Base-by-base conservation (phyloP, 2,797 vertebrate species). In the Paedocypris micromegethes region DNA sequence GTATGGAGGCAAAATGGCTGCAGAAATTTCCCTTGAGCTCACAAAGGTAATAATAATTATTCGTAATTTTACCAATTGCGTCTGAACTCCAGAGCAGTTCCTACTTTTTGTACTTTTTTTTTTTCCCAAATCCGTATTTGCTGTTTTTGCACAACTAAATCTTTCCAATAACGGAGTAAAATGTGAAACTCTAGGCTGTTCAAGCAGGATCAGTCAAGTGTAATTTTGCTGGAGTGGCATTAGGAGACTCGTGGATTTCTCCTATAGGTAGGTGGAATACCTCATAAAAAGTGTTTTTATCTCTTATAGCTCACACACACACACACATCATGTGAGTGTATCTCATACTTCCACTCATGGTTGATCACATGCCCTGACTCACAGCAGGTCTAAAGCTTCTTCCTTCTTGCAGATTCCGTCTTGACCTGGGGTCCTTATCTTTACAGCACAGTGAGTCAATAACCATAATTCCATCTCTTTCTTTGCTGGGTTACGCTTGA, bases 161-260 rank as follows among this genome's bases (percentile, higher is more conserved):
- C 42, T 58, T 2, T 9, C 39, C 50, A 6, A 40, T 37, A 41
- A 50, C 6, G 52, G 53, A 0, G 47, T 43, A 6, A 2, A 52
- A 47, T 70, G 5, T 39, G 9, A 41, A 43, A 59, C 1, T 74
- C 0, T 77, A 98, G 96, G 94, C 91, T 4, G 9, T 93, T 57
- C 73, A 88, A 68, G 68, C 84, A 60, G 91, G 91, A 3, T 77
- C 64, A 0, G 81, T 98, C 63, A 93, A 90, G 64, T 98, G 95
- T 81, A 94, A 87, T 75, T 96, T 98, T 81, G 87, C 83, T n/a
- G 96, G 96, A 0, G 91, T 94, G 61, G 94, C 94, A 2, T 89
- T 99, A 8, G 96, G 96, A 57, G 96, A 98, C 80, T 93, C 96
- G 0, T 99, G 96, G 96, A 98, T 99, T 82, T 98, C 96, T 9